Evolutionary conservation across 35 echinoderm and acorn worm species (phyloP).

Genomic region (Ophioderma brevispina): DNA sequence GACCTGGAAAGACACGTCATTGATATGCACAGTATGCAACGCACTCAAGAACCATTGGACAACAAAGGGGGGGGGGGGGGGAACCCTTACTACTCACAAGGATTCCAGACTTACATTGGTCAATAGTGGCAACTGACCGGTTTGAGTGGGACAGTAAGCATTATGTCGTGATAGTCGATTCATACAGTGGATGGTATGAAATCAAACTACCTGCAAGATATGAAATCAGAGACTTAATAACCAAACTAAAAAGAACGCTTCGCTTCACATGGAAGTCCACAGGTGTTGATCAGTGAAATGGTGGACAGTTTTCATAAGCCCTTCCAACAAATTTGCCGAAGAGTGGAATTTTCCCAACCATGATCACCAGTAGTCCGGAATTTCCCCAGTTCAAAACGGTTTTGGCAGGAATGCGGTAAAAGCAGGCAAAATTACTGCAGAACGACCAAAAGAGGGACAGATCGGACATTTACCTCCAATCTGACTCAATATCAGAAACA

Average conservation of each 20-base stretch:
- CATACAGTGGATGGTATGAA: too few species aligned
- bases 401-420: constrained; percentile 5
- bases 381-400: too few species aligned
- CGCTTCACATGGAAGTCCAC: not conserved
- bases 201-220: not conserved
- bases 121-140: not conserved
- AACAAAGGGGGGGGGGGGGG: too few species aligned
- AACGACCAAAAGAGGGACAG: constrained; percentile 11
- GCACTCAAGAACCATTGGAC: too few species aligned
- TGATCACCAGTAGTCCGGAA: not conserved
- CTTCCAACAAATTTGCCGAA: not conserved
- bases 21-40: too few species aligned
- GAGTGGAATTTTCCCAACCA: not conserved
- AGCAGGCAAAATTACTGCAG: constrained; percentile 1
- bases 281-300: not conserved
- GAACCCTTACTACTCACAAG: not conserved
- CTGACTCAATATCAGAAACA: constrained; percentile 1
- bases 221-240: not conserved
- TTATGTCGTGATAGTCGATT: too few species aligned
- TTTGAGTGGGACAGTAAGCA: not conserved
- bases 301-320: not conserved
- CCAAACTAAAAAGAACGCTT: too few species aligned
- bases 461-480: constrained; percentile 9
- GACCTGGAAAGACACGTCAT: too few species aligned
- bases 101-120: not conserved